Conservation (phyloP, 1,140 invertebrate species). For the Drosophila ercepeae region DNA sequence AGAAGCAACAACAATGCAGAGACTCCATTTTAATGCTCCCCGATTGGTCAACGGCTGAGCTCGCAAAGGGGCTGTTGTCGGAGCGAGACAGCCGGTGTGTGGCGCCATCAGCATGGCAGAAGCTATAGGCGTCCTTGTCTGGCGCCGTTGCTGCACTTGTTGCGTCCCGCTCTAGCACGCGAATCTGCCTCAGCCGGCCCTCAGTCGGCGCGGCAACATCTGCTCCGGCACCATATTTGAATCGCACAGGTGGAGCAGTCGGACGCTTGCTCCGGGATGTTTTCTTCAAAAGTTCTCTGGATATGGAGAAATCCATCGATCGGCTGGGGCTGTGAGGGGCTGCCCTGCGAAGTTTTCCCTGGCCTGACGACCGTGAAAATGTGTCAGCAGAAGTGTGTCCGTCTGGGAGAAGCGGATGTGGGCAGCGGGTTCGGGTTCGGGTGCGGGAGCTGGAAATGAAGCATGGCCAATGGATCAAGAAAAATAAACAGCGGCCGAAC, state of each 20-base stretch:
- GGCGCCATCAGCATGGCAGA: background rate
- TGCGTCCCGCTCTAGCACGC: background rate
- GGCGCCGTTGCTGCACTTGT: background rate
- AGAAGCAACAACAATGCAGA: constrained; percentile 35
- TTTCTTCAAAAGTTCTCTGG: background rate
- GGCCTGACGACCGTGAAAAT: background rate
- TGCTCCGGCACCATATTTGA: background rate
- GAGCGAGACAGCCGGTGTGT: constrained; percentile 40
- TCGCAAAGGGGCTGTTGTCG: background rate
- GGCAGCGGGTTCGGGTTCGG: background rate
- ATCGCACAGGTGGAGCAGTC: background rate
- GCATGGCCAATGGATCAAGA: background rate
- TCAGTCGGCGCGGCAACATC: background rate
- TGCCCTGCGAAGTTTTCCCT: background rate
- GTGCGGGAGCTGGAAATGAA: background rate
- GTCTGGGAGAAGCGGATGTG: background rate
- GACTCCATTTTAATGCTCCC: constrained; percentile 61
- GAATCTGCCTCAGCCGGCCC: background rate
- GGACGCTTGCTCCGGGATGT: background rate
- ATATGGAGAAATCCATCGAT: background rate
- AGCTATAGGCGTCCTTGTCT: constrained; percentile 4
- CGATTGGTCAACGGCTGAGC: constrained; percentile 39
- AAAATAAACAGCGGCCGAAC: background rate
- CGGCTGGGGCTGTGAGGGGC: background rate
- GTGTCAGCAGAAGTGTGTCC: background rate